Evolutionary conservation across 2,797 vertebrate genomes (phyloP).

Genomic region (Lepilemur septentrionalis): DNA sequence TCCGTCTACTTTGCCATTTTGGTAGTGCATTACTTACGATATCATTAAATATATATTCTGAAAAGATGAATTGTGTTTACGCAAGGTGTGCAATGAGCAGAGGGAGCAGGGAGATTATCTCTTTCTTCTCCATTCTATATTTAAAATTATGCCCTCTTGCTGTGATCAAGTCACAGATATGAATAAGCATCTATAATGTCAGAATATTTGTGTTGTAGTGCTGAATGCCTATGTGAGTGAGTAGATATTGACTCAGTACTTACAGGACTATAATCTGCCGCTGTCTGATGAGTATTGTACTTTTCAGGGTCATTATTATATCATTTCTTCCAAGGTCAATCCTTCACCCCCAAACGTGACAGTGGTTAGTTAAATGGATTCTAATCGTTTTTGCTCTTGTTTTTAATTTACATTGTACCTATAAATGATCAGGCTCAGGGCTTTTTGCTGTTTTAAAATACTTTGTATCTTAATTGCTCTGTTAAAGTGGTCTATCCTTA

Average conservation of each 20-base stretch:
- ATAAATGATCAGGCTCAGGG: slow-evolving; percentile 32
- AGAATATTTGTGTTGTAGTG: slow-evolving; percentile 23
- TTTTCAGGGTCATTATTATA: background rate
- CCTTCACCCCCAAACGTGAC: background rate
- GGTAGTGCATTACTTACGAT: background rate
- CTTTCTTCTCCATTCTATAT: background rate
- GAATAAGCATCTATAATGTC: background rate
- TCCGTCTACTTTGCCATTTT: background rate
- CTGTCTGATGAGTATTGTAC: background rate
- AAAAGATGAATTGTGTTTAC: slow-evolving; percentile 31
- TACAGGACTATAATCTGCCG: background rate
- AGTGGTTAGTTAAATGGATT: background rate
- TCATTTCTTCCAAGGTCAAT: background rate
- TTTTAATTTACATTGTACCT: slow-evolving; percentile 14
- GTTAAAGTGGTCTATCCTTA: slow-evolving; percentile 41
- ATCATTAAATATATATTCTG: slow-evolving; percentile 3
- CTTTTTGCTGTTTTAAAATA: background rate
- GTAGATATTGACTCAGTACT: background rate
- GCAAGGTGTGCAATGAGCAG: background rate
- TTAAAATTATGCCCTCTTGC: background rate
- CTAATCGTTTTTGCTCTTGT: slow-evolving; percentile 20
- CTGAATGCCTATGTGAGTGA: background rate
- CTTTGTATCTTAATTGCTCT: slow-evolving; percentile 41
- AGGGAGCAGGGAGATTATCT: background rate
- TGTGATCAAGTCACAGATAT: background rate